Evolutionary conservation across 2,113 vertebrate species (phyloP), one percentile per base, ranked within the genome.

Genomic region (Australoheros scitulus): DNA sequence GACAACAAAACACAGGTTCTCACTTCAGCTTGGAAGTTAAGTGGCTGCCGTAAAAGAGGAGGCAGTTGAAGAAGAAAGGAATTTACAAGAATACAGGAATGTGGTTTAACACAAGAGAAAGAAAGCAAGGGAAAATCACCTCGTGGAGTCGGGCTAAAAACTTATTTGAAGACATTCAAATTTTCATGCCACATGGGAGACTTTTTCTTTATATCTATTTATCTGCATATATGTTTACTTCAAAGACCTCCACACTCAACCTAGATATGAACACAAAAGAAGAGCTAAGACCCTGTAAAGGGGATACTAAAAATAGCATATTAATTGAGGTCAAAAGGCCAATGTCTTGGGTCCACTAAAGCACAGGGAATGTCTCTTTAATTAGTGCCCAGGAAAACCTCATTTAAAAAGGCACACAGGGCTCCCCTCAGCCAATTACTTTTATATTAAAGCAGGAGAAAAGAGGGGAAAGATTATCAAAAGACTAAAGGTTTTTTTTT

Each of bases 301-400:
- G 18, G 55, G 76, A 88, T 70, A 79, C 95, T 96, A 95, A 95
- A 96, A 96, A 96, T 96, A 96, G 92, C 89, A 86, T 57, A 57
- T 91, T 96, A 96, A 96, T 96, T 96, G 95, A 95, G 95, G 94
- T 96, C 93, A 92, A 88, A 89, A 87, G 94, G 94, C 92, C 84
- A 36, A 34, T 64, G 87, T 89, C 91, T 87, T 90, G 92, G 91
- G 94, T 94, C 93, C 86, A 85, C 90, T 87, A 94, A 95, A 94
- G 94, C 92, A 87, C 91, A 43, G 91, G 75, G 92, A 94, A 94
- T 92, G 88, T 94, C 91, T 93, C 90, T 91, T 96, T 96, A 96
- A 96, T 96, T 96, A 95, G 95, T 94, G 94, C 93, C 93, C 92
- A 95, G 86, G 90, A 95, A 95, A 93, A 95, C 92, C 95, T 94